A percentile compares a stretch with the other conserved stretches of the same genome.
These are phyloP conservation scores for Periophthalmodon schlosseri DNA, from an alignment of 2,113 vertebrate genomes.

Conservation along the genomic window DNA sequence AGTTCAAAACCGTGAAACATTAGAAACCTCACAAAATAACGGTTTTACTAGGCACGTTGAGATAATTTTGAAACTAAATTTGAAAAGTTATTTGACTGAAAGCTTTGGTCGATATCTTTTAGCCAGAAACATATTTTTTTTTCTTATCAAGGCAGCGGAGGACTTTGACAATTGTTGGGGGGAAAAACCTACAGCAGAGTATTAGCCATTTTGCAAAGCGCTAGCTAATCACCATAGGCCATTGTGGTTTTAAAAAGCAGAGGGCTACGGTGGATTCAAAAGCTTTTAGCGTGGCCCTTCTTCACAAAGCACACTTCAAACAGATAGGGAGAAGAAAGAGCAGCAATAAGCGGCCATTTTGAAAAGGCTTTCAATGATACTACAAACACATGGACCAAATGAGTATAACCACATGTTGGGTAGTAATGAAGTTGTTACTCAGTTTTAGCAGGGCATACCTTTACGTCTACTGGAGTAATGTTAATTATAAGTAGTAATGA, in stretches of 20 bases:
- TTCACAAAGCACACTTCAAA: slow-evolving; percentile 26
- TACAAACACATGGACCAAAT: not conserved
- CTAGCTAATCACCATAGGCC: slow-evolving; percentile 53
- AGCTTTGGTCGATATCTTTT: not conserved
- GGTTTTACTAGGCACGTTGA: not conserved
- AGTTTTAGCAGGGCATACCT: not conserved
- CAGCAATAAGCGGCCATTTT: slow-evolving; percentile 2
- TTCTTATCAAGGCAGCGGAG: not conserved
- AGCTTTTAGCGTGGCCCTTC: slow-evolving; percentile 19
- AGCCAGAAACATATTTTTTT: not conserved
- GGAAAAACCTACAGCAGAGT: slow-evolving; percentile 27
- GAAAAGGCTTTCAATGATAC: not conserved
- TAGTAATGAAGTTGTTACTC: not conserved
- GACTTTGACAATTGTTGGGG: slow-evolving; percentile 1
- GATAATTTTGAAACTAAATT: slow-evolving; percentile 7
- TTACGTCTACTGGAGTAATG: not conserved
- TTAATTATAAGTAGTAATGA: not conserved
- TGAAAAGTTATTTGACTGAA: slow-evolving; percentile 9
- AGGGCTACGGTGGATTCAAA: slow-evolving; percentile 30
- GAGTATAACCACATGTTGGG: not conserved
- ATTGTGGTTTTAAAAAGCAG: slow-evolving; percentile 43
- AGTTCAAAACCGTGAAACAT: not conserved
- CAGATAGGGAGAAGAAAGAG: slow-evolving; percentile 27
- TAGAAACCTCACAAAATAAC: not conserved
- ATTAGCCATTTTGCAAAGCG: slow-evolving; percentile 13